These are phyloP conservation scores for Bambusicola thoracicus DNA, from an alignment of 2,113 vertebrate genomes.

Conservation along the genomic window DNA sequence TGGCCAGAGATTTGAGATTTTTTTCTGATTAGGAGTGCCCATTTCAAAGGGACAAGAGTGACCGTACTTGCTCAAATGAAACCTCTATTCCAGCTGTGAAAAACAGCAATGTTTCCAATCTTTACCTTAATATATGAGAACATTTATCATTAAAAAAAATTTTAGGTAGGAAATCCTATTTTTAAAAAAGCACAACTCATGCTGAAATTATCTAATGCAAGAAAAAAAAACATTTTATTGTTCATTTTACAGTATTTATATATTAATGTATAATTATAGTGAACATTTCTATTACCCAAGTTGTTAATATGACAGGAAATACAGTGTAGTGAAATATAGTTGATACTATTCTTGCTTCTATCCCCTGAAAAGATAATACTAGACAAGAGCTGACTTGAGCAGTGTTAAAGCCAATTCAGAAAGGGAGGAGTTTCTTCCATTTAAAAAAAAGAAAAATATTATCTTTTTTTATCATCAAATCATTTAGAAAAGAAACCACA, in stretches of 20 bases:
- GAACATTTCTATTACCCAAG: neutral
- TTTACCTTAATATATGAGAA: neutral
- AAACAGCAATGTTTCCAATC: neutral
- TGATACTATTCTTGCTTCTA: neutral
- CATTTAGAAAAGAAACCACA: constrained; percentile 68
- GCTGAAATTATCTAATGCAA: neutral
- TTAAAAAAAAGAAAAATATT: constrained; percentile 55
- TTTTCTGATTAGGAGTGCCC: neutral
- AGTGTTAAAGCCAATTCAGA: neutral
- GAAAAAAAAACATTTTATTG: neutral
- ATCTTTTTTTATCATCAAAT: constrained; percentile 62
- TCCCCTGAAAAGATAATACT: neutral
- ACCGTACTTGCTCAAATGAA: neutral
- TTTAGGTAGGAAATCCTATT: neutral
- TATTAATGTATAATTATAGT: neutral
- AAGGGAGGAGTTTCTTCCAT: constrained; percentile 43
- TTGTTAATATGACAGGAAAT: neutral
- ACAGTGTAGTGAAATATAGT: neutral
- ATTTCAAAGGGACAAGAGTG: neutral
- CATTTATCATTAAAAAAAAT: neutral
- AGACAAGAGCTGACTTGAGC: neutral
- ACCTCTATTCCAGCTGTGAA: neutral
- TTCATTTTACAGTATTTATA: neutral
- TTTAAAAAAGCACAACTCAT: neutral
- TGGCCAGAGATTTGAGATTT: neutral